Conservation (phyloP, 2,113 vertebrate genomes). For the Meles meles region DNA sequence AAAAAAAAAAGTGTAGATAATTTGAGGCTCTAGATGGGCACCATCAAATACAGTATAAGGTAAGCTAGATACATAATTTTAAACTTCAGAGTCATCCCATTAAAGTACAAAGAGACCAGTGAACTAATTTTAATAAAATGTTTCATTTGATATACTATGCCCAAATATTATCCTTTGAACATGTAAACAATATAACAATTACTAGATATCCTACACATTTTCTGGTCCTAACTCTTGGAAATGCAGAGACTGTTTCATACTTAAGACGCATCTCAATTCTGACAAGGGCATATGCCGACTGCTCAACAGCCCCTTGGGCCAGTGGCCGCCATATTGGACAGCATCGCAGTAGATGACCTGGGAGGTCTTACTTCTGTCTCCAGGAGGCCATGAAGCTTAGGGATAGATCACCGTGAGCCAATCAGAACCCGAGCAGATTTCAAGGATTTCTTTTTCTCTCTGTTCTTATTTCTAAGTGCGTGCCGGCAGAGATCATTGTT, state of each 20-base stretch:
- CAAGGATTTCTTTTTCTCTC: background rate
- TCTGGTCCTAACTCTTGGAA: background rate
- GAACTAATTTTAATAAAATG: background rate
- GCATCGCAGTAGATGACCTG: rapidly evolving
- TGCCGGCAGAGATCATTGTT: background rate
- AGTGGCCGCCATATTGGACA: background rate
- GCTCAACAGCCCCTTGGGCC: too few relatives aligned
- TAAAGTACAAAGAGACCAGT: background rate
- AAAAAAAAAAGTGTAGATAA: background rate
- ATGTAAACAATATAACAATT: background rate
- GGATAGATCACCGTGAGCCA: background rate
- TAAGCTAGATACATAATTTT: background rate
- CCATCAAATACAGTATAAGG: background rate
- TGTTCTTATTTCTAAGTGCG: too few relatives aligned
- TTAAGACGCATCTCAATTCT: background rate
- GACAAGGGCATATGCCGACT: background rate
- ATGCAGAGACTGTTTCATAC: background rate
- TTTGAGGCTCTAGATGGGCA: background rate
- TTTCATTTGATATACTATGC: background rate
- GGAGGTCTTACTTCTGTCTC: background rate
- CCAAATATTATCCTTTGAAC: background rate
- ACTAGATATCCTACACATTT: background rate
- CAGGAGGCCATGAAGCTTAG: too few relatives aligned
- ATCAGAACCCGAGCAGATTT: background rate
- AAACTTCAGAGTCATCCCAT: background rate